These are phyloP conservation scores for pig (Sus scrofa) DNA, from an alignment of 2,113 vertebrate genomes.

Conservation along the genomic window DNA sequence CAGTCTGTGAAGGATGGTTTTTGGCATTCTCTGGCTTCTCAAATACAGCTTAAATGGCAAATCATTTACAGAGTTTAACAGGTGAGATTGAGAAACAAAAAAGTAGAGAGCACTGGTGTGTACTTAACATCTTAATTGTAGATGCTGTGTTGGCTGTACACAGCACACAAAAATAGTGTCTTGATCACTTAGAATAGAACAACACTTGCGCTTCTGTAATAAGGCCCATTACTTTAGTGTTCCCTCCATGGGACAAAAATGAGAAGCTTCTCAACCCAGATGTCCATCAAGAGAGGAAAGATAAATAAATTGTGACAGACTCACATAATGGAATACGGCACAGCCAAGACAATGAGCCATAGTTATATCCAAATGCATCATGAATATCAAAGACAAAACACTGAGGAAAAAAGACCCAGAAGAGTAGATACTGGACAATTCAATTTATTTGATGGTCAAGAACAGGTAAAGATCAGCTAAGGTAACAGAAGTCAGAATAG, in stretches of 20 bases:
- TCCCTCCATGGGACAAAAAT: neutral
- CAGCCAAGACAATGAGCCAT: neutral
- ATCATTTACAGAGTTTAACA: neutral
- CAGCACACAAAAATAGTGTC: neutral
- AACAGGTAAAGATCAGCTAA: neutral
- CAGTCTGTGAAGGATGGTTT: neutral
- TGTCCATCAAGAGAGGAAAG: neutral
- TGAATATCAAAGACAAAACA: neutral
- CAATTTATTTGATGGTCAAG: neutral
- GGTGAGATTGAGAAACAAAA: neutral
- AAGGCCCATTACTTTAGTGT: neutral
- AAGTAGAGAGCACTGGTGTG: neutral
- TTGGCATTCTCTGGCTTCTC: neutral
- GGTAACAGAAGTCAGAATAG: neutral
- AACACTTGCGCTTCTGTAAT: neutral
- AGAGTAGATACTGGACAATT: neutral
- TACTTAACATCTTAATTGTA: neutral
- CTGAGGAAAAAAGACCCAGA: neutral
- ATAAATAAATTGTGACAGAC: neutral
- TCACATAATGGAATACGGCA: neutral
- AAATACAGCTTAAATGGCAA: neutral
- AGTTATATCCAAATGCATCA: neutral
- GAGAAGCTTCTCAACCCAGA: neutral
- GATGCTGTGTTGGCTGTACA: fast-evolving
- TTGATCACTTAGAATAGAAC: neutral